Evolutionary conservation across 2,113 vertebrate species (phyloP), one percentile per base, ranked within the genome.

Genomic region (Caloenas nicobarica): DNA sequence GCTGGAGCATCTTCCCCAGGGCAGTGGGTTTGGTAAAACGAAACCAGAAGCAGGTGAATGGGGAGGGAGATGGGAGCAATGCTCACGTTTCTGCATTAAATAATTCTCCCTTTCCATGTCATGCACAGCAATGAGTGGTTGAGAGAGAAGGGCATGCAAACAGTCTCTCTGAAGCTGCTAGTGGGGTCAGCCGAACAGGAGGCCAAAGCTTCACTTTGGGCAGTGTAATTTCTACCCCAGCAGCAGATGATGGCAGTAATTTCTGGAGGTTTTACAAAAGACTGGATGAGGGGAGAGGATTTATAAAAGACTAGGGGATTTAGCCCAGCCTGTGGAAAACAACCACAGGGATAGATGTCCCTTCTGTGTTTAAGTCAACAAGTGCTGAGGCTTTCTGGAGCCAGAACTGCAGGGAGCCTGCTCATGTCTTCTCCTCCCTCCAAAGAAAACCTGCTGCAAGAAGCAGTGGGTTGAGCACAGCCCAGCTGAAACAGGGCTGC

Each of bases 301-400:
- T 91, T 64, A 19, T 40, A 62, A 24, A 83, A 92, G 76, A 81
- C 16, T 0, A 0, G 1, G 22, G 60, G 53, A 65, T 84, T 81
- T 81, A 93, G 53, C 60, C 42, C 5, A 1, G 51, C 51, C 86
- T 80, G 42, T 46, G 64, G 60, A 93, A 95, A 91, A 57, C 82
- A 85, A 88, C 74, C 29, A 0, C n/a, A 69, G 51, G 48, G 77
- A 77, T 71, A 68, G 66, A 77, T 69, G 68, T 77, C 71, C 50
- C 56, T 70, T 74, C 69, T 56, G n/a, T 0, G 0, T 36, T 69
- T 53, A 76, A 4, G 10, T 93, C 91, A 94, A 1, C 81, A 91
- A 91, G 57, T 22, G 48, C 81, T 88, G 51, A 50, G 7, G 72
- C 70, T 94, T 93, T 78, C 83, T 92, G 93, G 88, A 96, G 93